Evolutionary conservation across 1,140 invertebrate genomes (phyloP).

Genomic region (Drosophila equinoxialis): DNA sequence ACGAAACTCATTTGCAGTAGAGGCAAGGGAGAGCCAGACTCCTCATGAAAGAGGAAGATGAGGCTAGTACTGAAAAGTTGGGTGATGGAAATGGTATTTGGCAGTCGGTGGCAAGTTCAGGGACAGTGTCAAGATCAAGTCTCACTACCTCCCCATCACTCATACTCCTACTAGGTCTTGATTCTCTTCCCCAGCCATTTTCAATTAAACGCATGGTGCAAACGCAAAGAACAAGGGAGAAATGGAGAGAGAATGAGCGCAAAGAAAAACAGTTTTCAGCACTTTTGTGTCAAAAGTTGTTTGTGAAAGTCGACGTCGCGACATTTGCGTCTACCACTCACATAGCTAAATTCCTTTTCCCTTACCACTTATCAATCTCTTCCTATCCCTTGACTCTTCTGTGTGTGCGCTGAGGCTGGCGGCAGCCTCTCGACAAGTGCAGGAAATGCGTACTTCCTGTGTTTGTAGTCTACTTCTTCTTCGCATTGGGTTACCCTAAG

Average conservation of each 20-base stretch:
- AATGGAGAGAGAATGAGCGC: slow-evolving; percentile 22
- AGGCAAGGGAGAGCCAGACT: slow-evolving; percentile 8
- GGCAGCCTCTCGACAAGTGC: slow-evolving; percentile 46
- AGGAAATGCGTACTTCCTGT: slow-evolving; percentile 80
- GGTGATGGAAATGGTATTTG: slow-evolving; percentile 34
- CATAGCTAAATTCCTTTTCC: slow-evolving; percentile 17
- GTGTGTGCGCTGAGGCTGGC: slow-evolving; percentile 23
- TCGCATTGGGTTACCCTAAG: slow-evolving; percentile 27
- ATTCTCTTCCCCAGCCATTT: slow-evolving; percentile 60
- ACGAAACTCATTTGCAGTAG: slow-evolving; percentile 68
- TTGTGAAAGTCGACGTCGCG: slow-evolving; percentile 71
- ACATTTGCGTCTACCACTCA: slow-evolving; percentile 52
- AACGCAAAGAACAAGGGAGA: slow-evolving; percentile 4
- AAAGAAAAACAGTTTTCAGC: slow-evolving; percentile 74
- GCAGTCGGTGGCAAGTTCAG: slow-evolving; percentile 67
- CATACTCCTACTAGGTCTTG: not conserved
- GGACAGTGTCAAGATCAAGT: slow-evolving; percentile 74
- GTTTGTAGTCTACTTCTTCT: slow-evolving; percentile 56
- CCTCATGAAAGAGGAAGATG: no score
- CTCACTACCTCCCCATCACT: slow-evolving; percentile 9
- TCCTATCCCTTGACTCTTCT: slow-evolving; percentile 7
- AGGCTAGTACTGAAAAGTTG: slow-evolving; percentile 19
- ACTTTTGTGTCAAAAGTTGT: slow-evolving; percentile 77
- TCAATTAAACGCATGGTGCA: slow-evolving; percentile 71
- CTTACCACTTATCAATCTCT: slow-evolving; percentile 11